Evolutionary conservation across 2,797 vertebrate species (phyloP).

Genomic region (Pseudochaenichthys georgianus): DNA sequence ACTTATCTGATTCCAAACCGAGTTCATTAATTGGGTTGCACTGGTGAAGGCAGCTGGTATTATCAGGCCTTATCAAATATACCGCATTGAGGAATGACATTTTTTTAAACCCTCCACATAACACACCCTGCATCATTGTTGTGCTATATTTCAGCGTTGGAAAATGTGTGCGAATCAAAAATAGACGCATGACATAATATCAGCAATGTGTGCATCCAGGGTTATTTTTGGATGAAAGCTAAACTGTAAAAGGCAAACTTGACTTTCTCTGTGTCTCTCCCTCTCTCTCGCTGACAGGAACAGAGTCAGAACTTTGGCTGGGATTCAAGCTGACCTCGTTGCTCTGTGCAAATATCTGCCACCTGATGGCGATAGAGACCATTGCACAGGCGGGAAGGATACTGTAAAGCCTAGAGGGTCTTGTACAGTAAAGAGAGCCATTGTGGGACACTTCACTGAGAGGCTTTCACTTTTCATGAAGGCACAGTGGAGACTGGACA

Average conservation of each 20-base stretch:
- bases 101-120: slow-evolving; percentile 5
- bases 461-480: slow-evolving; percentile 42
- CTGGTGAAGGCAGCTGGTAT: slow-evolving; percentile 47
- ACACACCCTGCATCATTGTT: not conserved
- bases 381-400: slow-evolving; percentile 47
- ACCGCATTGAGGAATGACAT: slow-evolving; percentile 22
- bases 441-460: slow-evolving; percentile 53
- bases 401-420: slow-evolving; percentile 63
- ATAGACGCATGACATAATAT: slow-evolving; percentile 38
- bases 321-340: slow-evolving; percentile 86
- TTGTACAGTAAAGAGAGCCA: slow-evolving; percentile 65
- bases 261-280: slow-evolving; percentile 70
- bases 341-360: slow-evolving; percentile 86
- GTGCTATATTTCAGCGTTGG: not conserved
- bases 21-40: slow-evolving; percentile 69
- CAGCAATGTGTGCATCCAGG: slow-evolving; percentile 56
- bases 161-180: not conserved
- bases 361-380: slow-evolving; percentile 87
- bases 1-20: slow-evolving; percentile 70
- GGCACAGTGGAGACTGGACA: not conserved
- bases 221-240: slow-evolving; percentile 70
- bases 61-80: slow-evolving; percentile 40
- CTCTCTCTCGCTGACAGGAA: slow-evolving; percentile 74
- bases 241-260: slow-evolving; percentile 77
- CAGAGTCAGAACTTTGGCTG: slow-evolving; percentile 83